Conservation (phyloP, 2,797 vertebrate genomes). For the Arnoldichthys spilopterus region DNA sequence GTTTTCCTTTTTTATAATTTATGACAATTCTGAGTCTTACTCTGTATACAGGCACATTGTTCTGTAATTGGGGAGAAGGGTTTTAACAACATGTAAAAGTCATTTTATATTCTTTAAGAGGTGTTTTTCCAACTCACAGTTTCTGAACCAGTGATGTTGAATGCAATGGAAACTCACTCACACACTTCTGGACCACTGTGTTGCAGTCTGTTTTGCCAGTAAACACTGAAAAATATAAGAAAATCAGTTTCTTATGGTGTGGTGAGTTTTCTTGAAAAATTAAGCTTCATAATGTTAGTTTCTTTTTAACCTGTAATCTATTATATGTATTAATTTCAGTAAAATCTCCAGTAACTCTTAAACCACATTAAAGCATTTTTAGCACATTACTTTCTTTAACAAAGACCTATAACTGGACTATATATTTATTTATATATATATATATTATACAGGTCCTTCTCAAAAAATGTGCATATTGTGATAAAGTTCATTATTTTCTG, state of each 20-base stretch:
- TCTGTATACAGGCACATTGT: neutral
- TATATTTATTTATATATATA: too few species aligned
- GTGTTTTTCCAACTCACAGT: neutral
- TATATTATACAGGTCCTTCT: too few species aligned
- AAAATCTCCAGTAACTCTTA: neutral
- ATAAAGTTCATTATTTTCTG: too few species aligned
- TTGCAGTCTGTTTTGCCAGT: neutral
- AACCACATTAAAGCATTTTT: too few species aligned
- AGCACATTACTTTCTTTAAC: too few species aligned
- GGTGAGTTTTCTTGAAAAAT: neutral
- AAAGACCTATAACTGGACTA: too few species aligned
- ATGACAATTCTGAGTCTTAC: neutral
- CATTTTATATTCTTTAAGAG: neutral
- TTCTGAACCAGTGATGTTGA: neutral
- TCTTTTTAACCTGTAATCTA: neutral
- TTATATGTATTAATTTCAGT: neutral
- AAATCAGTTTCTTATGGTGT: neutral
- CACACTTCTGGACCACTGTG: neutral
- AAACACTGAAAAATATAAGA: conserved; percentile 2
- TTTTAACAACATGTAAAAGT: neutral
- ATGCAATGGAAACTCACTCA: neutral
- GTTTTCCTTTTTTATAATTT: neutral
- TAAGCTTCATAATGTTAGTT: neutral
- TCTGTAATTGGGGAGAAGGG: neutral
- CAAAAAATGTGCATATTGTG: too few species aligned